Conservation (phyloP, 2,888 invertebrate species). For the Temnothorax rugatulus region DNA sequence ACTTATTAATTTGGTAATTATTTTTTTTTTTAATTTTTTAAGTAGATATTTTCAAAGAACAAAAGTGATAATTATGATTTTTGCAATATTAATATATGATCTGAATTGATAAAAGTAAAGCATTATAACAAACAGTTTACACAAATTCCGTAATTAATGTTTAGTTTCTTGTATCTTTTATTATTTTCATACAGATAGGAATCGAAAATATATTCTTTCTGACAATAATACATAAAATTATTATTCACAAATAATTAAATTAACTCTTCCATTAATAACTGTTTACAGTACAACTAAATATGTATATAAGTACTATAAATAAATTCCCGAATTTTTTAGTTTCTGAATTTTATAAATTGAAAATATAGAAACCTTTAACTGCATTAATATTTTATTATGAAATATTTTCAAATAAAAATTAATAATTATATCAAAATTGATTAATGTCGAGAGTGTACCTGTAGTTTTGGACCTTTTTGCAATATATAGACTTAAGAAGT, state of each 20-base stretch:
- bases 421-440: constrained; percentile 58
- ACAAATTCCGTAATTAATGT: neutral
- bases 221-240: constrained; percentile 71
- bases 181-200: constrained; percentile 32
- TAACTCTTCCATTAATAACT: constrained; percentile 73
- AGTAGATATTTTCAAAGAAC: constrained; percentile 1
- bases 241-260: constrained; percentile 68
- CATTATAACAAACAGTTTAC: constrained; percentile 1
- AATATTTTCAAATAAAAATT: constrained; percentile 55
- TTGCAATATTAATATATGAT: neutral
- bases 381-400: constrained; percentile 56
- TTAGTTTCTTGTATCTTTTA: neutral
- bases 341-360: constrained; percentile 43
- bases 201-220: constrained; percentile 55
- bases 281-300: constrained; percentile 60
- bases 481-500: constrained; percentile 60
- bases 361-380: constrained; percentile 57
- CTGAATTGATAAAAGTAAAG: constrained; percentile 17
- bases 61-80: neutral
- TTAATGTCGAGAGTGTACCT: constrained; percentile 51
- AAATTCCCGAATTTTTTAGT: constrained; percentile 48
- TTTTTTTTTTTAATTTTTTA: constrained; percentile 25
- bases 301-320: constrained; percentile 63
- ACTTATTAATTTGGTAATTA: constrained; percentile 20
- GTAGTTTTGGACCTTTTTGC: constrained; percentile 71